Evolutionary conservation across 2,797 vertebrate species (phyloP).

Genomic region (Bucorvus abyssinicus): DNA sequence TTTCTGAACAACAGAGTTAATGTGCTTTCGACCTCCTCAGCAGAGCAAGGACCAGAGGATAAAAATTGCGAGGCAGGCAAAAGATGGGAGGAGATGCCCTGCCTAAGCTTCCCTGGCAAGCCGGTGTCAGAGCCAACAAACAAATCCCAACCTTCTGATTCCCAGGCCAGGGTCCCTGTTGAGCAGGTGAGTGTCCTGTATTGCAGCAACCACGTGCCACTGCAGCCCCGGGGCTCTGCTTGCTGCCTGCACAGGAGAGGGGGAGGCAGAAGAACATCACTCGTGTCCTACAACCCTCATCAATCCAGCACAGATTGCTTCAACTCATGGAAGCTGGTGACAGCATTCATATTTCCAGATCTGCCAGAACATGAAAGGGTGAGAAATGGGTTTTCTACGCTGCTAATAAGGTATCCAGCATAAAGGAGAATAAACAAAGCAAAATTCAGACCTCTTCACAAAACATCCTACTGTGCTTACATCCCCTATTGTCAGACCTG

Average conservation of each 20-base stretch:
- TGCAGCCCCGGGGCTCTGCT: not conserved
- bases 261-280: not conserved
- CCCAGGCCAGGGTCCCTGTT: not conserved
- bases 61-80: not conserved
- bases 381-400: not conserved
- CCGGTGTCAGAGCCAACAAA: not conserved
- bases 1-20: not conserved
- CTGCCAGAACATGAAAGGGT: not conserved
- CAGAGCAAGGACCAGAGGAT: not conserved
- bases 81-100: not conserved
- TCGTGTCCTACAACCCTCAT: not conserved
- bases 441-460: not conserved
- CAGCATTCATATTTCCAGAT: not conserved
- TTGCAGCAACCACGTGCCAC: accelerated
- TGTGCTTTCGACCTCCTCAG: not conserved
- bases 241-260: not conserved
- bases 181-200: not conserved
- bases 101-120: not conserved
- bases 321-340: not conserved
- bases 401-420: not conserved
- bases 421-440: not conserved
- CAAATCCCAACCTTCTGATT: not conserved
- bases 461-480: not conserved
- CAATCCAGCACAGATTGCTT: not conserved
- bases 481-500: not conserved